Evolutionary conservation across 2,797 vertebrate species (phyloP), one percentile per base, ranked within the genome.

Genomic region (Salmo trutta): DNA sequence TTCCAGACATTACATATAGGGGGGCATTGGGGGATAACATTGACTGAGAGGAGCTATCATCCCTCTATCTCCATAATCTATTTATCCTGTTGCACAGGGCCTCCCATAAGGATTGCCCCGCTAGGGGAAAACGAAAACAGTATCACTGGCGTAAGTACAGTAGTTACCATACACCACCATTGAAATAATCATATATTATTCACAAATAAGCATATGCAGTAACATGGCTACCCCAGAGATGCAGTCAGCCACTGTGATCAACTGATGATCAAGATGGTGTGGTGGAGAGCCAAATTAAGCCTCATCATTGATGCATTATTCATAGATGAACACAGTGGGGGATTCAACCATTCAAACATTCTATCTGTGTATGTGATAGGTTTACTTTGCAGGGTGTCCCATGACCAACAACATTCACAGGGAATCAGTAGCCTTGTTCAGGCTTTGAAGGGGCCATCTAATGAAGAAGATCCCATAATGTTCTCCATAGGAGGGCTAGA

Each of bases 151-250:
- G 52, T 74, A 47, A 8, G 41, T 47, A n/a, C n/a, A 62, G 31
- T 62, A 47, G 47, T 27, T 14, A 77, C 15, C 10, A 24, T 52
- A 19, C 7, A 64, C 33, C 51, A 52, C 19, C 77, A 81, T 52
- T 69, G 14, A 33, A 66, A 76, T 1, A 51, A 74, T 62, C n/a
- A 65, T 74, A 41, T 51, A 79, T 52, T 76, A 78, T 82, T 75
- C 17, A 78, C 36, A 14, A 59, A 62, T 70, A 19, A 52, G 8
- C 6, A 36, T 68, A 15, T 75, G 74, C 16, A 31, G 41, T n/a
- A 52, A 72, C 27, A 31, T 56, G 27, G 53, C 27, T 5, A 41
- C 16, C 71, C 27, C 16, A 10, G 5, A 6, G 14, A 17, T 52
- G 64, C 2, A 68, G 27, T n/a, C 41, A 68, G 27, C 5, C 41